phyloP scores from a whole-genome alignment of 2,797 vertebrate genomes.

The Knipowitschia caucasica region DNA sequence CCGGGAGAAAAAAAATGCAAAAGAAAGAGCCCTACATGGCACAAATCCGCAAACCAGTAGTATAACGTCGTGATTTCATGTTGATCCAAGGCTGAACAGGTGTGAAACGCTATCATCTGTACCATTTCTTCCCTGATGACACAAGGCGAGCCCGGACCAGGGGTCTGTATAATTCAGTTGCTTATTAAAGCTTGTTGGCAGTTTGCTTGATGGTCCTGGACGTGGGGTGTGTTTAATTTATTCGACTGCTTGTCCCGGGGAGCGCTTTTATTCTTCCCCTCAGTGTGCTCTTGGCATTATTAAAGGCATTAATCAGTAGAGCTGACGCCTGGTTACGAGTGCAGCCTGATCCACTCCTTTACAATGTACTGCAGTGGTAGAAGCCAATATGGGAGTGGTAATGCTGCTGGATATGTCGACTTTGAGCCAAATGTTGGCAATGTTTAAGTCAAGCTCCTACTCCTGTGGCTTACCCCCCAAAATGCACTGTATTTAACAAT shows the following conservation, averaged over 20 bases:
- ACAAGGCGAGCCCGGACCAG: constrained; percentile 3
- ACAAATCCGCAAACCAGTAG: neutral
- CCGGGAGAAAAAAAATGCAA: no score
- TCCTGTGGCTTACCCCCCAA: neutral
- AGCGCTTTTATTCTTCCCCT: constrained; percentile 48
- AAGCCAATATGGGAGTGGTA: neutral
- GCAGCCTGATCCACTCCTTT: neutral
- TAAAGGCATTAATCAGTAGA: constrained; percentile 71
- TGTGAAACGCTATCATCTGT: constrained; percentile 49
- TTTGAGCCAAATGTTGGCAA: neutral
- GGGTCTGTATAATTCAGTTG: constrained; percentile 45
- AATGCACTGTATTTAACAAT: no score
- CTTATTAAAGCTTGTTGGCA: constrained; percentile 66
- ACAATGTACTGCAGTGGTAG: neutral
- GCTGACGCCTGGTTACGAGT: constrained; percentile 52
- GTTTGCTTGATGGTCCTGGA: constrained; percentile 58
- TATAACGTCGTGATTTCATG: neutral
- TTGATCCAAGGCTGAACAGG: neutral
- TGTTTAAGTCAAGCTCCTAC: neutral
- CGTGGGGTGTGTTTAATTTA: constrained; percentile 50
- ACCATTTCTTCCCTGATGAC: constrained; percentile 37
- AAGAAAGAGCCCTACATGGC: neutral
- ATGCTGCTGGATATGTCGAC: neutral
- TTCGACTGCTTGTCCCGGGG: constrained; percentile 41
- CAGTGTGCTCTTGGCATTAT: constrained; percentile 59